Evolutionary conservation across 2,888 invertebrate species (phyloP), one percentile per base, ranked within the genome.

Genomic region (Selenia dentaria): DNA sequence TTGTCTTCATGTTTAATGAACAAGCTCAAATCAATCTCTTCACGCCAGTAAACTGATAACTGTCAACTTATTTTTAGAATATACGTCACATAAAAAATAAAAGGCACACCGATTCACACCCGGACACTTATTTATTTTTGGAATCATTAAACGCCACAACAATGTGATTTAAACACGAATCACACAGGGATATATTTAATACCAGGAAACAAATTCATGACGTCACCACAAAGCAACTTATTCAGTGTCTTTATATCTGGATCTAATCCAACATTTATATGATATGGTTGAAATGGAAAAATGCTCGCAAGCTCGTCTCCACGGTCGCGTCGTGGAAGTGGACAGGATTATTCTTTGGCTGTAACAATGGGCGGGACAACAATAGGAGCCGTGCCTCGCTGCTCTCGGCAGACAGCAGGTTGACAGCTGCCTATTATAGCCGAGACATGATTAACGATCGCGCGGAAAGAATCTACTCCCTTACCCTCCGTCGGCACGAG

Each of bases 401-500:
- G 54, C 51, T 56, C 47, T 29, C 48, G 40, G 39, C 35, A 59
- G 65, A 60, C 68, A 62, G 52, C 62, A 59, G 59, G 64, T 68
- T 72, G 74, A 69, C 74, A 72, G 63, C 48, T 53, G 51, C 63
- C 68, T 64, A 70, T 72, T 70, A 71, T 67, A 56, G 41, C 50
- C 25, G 35, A 27, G 50, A 48, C 61, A 69, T 74, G 73, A 75
- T 73, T 67, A 65, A 74, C 63, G 71, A 59, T 51, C 54, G 29
- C 24, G 41, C 40, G 48, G 51, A 60, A 70, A 67, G 67, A 70
- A 49, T 43, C 56, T 60, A 54, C 45, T 34, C 34, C 45, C 26
- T 25, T 31, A 11, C 31, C 29, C 29, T 43, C 44, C 39, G 16
- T 10, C 31, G 33, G 20, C 37, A 35, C 41, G 38, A 37, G 25